phyloP scores from a whole-genome alignment of 2,113 vertebrate genomes.

The Bujurquina vittata region DNA sequence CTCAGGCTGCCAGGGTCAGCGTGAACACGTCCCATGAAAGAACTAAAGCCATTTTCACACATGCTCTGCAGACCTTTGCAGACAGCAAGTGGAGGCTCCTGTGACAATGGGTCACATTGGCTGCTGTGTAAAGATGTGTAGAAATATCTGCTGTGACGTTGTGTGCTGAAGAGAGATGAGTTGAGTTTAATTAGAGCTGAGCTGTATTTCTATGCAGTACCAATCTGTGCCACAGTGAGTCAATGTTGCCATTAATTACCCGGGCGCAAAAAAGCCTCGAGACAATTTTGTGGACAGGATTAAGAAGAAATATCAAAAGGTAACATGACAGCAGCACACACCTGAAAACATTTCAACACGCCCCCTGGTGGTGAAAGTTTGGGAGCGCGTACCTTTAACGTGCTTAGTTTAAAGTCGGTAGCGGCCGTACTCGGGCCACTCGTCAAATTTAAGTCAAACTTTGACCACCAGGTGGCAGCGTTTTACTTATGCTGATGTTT shows the following conservation, averaged over 20 bases:
- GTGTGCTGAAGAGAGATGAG: rapidly evolving
- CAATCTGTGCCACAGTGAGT: neutral
- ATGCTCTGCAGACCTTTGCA: neutral
- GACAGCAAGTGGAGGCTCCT: rapidly evolving
- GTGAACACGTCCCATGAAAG: constrained; percentile 3
- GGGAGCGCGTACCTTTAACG: neutral
- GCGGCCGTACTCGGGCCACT: too few relatives aligned
- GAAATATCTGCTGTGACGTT: rapidly evolving
- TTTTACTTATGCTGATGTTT: neutral
- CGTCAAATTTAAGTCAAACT: neutral
- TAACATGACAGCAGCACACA: neutral
- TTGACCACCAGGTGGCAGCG: neutral
- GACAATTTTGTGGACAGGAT: rapidly evolving
- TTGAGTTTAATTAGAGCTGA: neutral
- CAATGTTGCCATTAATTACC: neutral
- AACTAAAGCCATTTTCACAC: neutral
- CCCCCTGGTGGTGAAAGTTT: too few relatives aligned
- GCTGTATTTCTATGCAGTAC: neutral
- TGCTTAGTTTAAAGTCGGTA: neutral
- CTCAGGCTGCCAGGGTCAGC: neutral
- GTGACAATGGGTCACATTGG: neutral
- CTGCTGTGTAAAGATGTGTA: neutral
- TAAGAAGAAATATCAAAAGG: neutral
- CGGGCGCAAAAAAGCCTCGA: neutral
- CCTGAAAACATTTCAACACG: too few relatives aligned